Conservation (phyloP, 2,888 invertebrate species). For the Thera obeliscata region DNA sequence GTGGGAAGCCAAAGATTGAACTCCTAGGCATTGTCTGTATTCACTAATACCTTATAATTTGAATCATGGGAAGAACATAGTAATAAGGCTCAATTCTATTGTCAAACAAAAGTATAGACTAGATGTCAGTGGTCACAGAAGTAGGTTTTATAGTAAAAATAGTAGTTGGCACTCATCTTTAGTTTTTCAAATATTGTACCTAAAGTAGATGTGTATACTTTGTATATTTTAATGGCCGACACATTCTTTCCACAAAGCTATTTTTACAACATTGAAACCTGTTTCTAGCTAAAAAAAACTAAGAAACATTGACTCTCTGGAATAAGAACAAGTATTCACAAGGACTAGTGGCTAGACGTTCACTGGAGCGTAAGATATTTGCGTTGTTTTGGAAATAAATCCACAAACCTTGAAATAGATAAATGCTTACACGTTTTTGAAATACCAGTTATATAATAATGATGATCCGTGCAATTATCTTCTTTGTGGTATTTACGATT, state of each 20-base stretch:
- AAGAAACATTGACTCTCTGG: slow-evolving; percentile 20
- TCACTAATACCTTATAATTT: too few relatives aligned
- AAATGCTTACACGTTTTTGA: slow-evolving; percentile 8
- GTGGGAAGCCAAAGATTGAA: too few relatives aligned
- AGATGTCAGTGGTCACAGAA: too few relatives aligned
- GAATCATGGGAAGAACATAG: too few relatives aligned
- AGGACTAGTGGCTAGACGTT: slow-evolving; percentile 16
- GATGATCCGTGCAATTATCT: slow-evolving; percentile 28
- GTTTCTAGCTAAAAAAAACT: slow-evolving; percentile 16
- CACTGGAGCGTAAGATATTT: slow-evolving; percentile 9
- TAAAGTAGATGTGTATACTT: background rate
- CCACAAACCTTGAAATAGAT: slow-evolving; percentile 27
- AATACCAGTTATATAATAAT: slow-evolving; percentile 16
- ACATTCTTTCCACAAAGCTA: background rate
- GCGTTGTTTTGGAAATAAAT: slow-evolving; percentile 10
- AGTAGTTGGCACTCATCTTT: too few relatives aligned
- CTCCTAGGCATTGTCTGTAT: too few relatives aligned
- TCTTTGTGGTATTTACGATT: slow-evolving; percentile 26
- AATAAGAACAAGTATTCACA: slow-evolving; percentile 17
- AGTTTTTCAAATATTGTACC: too few relatives aligned
- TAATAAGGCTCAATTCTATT: too few relatives aligned
- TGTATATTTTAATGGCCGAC: background rate
- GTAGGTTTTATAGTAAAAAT: too few relatives aligned
- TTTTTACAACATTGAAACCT: slow-evolving; percentile 20
- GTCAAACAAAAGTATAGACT: too few relatives aligned